Conservation (phyloP, 2,797 vertebrate species). For the Pseudopleuronectes americanus region DNA sequence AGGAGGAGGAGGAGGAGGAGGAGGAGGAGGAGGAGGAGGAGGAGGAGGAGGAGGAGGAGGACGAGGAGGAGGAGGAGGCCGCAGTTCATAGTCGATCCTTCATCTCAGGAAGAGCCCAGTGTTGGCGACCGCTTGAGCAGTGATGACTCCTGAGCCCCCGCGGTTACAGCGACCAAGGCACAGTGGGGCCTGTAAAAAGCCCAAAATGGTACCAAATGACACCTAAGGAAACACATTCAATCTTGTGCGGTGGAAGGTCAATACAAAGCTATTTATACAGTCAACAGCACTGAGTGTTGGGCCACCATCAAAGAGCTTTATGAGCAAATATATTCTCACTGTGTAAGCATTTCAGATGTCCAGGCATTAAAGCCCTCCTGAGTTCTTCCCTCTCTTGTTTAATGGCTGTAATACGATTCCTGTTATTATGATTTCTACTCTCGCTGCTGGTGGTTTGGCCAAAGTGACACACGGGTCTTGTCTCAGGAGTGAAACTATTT, state of each 20-base stretch:
- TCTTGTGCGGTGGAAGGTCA: conserved; percentile 73
- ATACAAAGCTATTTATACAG: conserved; percentile 78
- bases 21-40: conserved; percentile 5
- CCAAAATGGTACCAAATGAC: conserved; percentile 68
- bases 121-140: conserved; percentile 56
- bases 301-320: conserved; percentile 84
- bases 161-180: conserved; percentile 54
- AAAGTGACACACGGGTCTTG: conserved; percentile 36
- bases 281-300: conserved; percentile 65
- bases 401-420: conserved; percentile 80
- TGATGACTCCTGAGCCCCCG: conserved; percentile 58
- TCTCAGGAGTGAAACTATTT: conserved; percentile 35
- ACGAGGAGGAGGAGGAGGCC: conserved; percentile 6
- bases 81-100: conserved; percentile 37
- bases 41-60: conserved; percentile 37
- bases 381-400: conserved; percentile 76
- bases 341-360: conserved; percentile 76
- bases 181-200: conserved; percentile 66
- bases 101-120: conserved; percentile 60
- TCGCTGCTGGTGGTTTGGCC: conserved; percentile 30
- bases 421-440: conserved; percentile 77
- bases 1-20: conserved; percentile 4
- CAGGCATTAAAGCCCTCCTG: conserved; percentile 59
- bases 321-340: conserved; percentile 80
- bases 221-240: conserved; percentile 82